Evolutionary conservation across 2,797 vertebrate genomes (phyloP).

Genomic region (Crenuchus spilurus): DNA sequence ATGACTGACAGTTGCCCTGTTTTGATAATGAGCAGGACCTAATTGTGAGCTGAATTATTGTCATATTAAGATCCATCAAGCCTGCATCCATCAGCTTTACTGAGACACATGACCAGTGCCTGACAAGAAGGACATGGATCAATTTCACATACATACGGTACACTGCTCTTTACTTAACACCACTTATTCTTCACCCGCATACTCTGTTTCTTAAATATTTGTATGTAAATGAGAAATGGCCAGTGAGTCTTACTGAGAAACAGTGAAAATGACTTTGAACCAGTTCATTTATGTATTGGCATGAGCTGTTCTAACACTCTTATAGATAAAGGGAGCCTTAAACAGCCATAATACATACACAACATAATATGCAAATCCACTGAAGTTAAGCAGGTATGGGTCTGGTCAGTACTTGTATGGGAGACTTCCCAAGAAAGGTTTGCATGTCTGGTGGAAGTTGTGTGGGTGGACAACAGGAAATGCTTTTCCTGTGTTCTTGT

Average conservation of each 20-base stretch:
- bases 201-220: not conserved
- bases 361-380: too few relatives aligned
- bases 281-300: not conserved
- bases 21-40: constrained; percentile 30
- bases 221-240: not conserved
- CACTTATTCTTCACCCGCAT: not conserved
- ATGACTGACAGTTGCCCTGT: constrained; percentile 42
- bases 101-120: constrained; percentile 14
- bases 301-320: not conserved
- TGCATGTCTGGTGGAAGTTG: too few relatives aligned
- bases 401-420: too few relatives aligned
- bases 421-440: too few relatives aligned
- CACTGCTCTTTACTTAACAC: not conserved
- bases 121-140: constrained; percentile 22
- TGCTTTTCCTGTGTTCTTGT: too few relatives aligned
- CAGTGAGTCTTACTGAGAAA: not conserved
- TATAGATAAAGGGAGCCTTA: not conserved
- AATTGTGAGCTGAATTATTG: constrained; percentile 49
- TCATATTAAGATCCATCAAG: constrained; percentile 36
- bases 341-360: too few relatives aligned
- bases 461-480: too few relatives aligned
- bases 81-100: constrained; percentile 25
- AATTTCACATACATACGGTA: constrained; percentile 14
- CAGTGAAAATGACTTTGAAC: not conserved
- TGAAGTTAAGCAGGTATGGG: too few relatives aligned